These are phyloP conservation scores for Iselma pallidipennis DNA, from an alignment of 2,888 invertebrate genomes.

Conservation along the genomic window DNA sequence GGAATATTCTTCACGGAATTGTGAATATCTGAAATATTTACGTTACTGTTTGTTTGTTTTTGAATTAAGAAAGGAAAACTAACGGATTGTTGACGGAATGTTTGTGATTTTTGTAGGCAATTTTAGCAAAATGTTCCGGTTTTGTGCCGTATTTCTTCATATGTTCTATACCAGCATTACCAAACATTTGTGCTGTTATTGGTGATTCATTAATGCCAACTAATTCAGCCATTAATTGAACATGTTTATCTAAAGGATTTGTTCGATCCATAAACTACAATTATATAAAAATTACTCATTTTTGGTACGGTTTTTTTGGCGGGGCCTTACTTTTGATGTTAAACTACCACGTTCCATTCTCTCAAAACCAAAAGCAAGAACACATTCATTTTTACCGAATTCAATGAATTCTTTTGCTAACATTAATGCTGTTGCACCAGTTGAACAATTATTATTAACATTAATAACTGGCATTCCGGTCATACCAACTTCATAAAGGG, in stretches of 20 bases:
- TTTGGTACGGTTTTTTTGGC: background rate
- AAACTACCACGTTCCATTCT: constrained; percentile 97
- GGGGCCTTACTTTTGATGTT: constrained; percentile 63
- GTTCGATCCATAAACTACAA: constrained; percentile 80
- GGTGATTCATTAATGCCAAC: constrained; percentile 83
- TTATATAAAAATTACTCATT: background rate
- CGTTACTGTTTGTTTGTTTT: background rate
- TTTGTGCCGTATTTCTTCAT: constrained; percentile 95
- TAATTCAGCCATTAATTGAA: constrained; percentile 81
- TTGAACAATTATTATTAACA: constrained; percentile 98
- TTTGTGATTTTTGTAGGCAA: constrained; percentile 96
- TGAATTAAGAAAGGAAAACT: constrained; percentile 46
- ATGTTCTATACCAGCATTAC: constrained; percentile 94
- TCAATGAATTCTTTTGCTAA: constrained; percentile 93
- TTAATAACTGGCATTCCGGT: constrained; percentile 97
- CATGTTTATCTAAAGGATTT: constrained; percentile 87
- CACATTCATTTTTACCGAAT: constrained; percentile 83
- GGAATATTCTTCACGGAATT: constrained; percentile 89
- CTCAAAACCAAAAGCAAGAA: constrained; percentile 94
- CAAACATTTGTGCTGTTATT: constrained; percentile 93
- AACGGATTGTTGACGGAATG: constrained; percentile 96
- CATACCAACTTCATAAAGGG: constrained; percentile 92
- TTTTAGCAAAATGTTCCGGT: constrained; percentile 93
- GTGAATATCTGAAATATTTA: constrained; percentile 70
- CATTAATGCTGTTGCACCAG: constrained; percentile 90